Base-by-base conservation (phyloP, 2,113 vertebrate genomes). In the Gobiocypris rarus region DNA sequence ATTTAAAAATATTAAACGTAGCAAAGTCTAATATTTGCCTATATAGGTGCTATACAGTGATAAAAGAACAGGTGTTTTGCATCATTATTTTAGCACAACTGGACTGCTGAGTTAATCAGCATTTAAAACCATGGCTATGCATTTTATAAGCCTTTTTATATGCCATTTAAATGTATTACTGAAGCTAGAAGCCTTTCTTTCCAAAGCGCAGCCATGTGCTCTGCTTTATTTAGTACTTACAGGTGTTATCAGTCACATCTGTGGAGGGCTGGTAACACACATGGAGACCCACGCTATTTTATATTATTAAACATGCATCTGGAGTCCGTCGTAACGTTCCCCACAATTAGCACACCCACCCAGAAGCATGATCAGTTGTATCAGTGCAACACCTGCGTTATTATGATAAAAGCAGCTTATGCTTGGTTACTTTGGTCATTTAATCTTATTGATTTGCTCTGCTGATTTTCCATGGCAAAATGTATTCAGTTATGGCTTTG, bases 231-330 rank as follows among this genome's bases (percentile, higher is more conserved):
- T 78, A 61, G 56, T 13, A 61, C 14, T 19, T 19, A 78, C 76
- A 78, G 41, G 38, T 78, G 58, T 9, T n/a, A 43, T 61, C 34
- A 61, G 54, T 43, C 61, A 45, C 52, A 76, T 76, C 75, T 77
- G 75, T 10, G 28, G 19, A 34, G 31, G 1, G 10, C 52, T 38
- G 41, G 19, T 14, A 59, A 45, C 69, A 73, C 50, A 76, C 54
- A 77, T 34, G 50, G 74, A 76, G 48, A 56, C 50, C 17, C 74
- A 38, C 28, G 0, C 24, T 77, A 58, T 41, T 38, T 77, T 54
- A 58, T 38, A 77, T 58, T 41, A 59, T 41, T 58, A 58, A 77
- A 41, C 75, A 59, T 77, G 52, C 54, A 59, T 77, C 52, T 77
- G 54, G 75, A 41, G 76, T 45, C 52, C 14, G n/a, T 24, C 11